These are phyloP conservation scores for Alauda arvensis DNA, from an alignment of 2,797 vertebrate species.

Conservation along the genomic window DNA sequence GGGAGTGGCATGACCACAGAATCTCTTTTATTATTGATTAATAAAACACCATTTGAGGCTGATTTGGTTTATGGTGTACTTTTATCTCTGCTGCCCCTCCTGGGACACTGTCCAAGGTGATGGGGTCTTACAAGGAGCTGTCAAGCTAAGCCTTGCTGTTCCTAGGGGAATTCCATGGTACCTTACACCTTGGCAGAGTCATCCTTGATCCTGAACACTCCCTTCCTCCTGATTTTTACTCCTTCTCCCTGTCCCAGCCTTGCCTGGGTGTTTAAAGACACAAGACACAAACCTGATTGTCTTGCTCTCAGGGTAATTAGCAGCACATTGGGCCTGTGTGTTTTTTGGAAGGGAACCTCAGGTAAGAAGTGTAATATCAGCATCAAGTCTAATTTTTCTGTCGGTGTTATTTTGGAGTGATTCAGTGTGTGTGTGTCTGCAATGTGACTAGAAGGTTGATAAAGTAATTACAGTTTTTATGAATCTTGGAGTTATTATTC, in stretches of 20 bases:
- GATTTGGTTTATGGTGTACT: neutral
- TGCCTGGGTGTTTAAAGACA: neutral
- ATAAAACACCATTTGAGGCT: neutral
- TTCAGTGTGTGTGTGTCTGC: conserved; percentile 36
- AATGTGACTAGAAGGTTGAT: conserved; percentile 63
- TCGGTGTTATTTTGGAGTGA: conserved; percentile 49
- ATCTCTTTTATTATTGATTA: neutral
- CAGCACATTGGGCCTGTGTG: neutral
- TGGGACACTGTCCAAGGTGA: neutral
- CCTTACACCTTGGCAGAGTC: neutral
- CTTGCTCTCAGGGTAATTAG: neutral
- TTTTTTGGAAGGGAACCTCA: neutral
- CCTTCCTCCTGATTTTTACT: neutral
- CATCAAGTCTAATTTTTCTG: conserved; percentile 22
- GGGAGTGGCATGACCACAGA: neutral
- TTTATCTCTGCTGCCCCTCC: neutral
- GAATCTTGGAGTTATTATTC: conserved; percentile 66
- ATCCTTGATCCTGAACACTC: neutral
- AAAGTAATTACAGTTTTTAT: conserved; percentile 67
- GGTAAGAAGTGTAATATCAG: neutral
- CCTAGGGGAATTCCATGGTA: neutral
- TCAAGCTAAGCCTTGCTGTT: neutral
- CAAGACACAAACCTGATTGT: neutral
- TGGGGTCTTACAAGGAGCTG: neutral
- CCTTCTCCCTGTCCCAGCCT: neutral